Evolutionary conservation across 2,797 vertebrate species (phyloP), one percentile per base, ranked within the genome.

Genomic region (Gymnodraco acuticeps): DNA sequence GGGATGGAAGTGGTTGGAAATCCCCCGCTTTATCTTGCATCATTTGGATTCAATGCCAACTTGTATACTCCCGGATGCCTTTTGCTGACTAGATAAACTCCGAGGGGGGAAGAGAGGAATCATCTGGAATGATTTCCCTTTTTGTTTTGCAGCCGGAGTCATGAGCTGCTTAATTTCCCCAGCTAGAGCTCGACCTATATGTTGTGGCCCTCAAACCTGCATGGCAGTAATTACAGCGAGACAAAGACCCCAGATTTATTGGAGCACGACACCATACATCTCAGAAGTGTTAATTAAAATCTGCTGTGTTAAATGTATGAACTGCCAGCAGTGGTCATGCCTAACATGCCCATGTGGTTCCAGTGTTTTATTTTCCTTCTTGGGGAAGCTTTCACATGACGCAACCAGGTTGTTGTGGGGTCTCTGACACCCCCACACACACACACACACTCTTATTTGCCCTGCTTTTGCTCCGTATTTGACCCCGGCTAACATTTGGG

Each of bases 201-300:
- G 72, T 77, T 83, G 86, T 78, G 83, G 82, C 83, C 82, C 75
- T 78, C 81, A 70, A 80, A 93, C 84, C 74, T 82, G 82, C 71
- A 80, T 84, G 87, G 85, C 78, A 82, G 70, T 82, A 91, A 93
- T 93, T 91, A 87, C 60, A 78, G 64, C 71, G 81, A 92, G 87
- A 94, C 83, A 89, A 90, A 92, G 85, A 80, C 67, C 84, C 61
- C 83, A 89, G 80, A 91, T 92, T 94, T 91, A 88, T 82, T 91
- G 80, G 74, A 77, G 89, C 78, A 54, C 67, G 83, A 88, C 87
- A 73, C 88, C 89, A 82, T 93, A 89, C 90, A 94, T 93, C 88
- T 87, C 60, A 64, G 83, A 87, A 82, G 80, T 85, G 84, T 88
- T 92, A 89, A 95, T 95, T 89, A 90, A 93, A 93, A 88, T 89